Base-by-base conservation (phyloP, 2,797 vertebrate genomes). In the Chiroxiphia lanceolata region DNA sequence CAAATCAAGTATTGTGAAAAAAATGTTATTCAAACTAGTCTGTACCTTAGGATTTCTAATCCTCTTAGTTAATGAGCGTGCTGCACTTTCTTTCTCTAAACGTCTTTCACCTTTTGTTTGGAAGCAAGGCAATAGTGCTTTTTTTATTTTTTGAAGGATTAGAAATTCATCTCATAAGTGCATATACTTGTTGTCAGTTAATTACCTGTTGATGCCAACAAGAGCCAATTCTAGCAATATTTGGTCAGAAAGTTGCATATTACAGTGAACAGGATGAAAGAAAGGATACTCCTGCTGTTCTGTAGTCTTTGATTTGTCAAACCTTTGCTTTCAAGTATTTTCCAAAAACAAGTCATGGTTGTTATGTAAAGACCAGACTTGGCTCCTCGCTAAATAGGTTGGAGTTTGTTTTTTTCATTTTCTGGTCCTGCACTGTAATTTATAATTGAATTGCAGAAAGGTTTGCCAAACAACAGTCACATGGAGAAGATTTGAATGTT, bases 321-420 rank as follows among this genome's bases (percentile, higher is more conserved):
- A 21, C n/a, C 44, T 83, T 93, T 90, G 40, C 75, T 95, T 77
- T 95, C 88, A 97, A 96, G n/a, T 36, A 31, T 94, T 97, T 97
- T 97, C 85, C 45, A 82, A 76, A 87, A 94, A 16, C 54, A 87
- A 95, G 57, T 94, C 75, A 68, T 25, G 10, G 29, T 76, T 79
- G 26, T 97, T 97, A 95, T 67, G 40, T 90, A 95, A 96, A 85
- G 56, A 87, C n/a, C 42, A 83, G 80, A 82, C 64, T 93, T 95
- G 87, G 80, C 87, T 86, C 50, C 60, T 84, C 84, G 77, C 40
- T 92, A 90, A 89, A 77, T 84, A 79, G 20, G 34, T 85, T 85
- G 51, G 51, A 40, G 45, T 45, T 75, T 93, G n/a, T 57, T 86
- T 82, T 82, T 27, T 81, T 42, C 0, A 0, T 88, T 91, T 89